phyloP scores from a whole-genome alignment of 2,113 vertebrate species.

The Nannobrachium achirus region DNA sequence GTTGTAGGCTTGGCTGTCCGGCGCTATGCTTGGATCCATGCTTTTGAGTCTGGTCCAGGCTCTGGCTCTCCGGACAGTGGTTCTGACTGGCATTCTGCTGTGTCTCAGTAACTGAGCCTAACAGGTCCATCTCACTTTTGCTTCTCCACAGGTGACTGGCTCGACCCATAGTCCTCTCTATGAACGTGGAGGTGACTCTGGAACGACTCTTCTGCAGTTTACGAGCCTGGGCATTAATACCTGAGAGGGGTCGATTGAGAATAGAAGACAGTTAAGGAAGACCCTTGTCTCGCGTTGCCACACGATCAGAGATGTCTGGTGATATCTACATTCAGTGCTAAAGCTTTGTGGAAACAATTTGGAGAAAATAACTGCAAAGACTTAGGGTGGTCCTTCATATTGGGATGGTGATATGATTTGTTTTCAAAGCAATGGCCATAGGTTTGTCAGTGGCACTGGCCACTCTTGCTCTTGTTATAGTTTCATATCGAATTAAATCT shows the following conservation, averaged over 20 bases:
- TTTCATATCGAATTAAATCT: too few relatives aligned
- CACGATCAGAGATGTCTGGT: too few relatives aligned
- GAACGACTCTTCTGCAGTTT: slow-evolving; percentile 84
- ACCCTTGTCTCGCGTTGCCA: too few relatives aligned
- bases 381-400: too few relatives aligned
- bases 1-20: slow-evolving; percentile 21
- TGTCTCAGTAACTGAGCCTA: slow-evolving; percentile 37
- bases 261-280: slow-evolving; percentile 9
- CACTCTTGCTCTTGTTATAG: too few relatives aligned
- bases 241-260: slow-evolving; percentile 51
- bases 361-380: too few relatives aligned
- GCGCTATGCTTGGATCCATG: not conserved
- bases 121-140: slow-evolving; percentile 78
- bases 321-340: too few relatives aligned
- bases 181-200: slow-evolving; percentile 76
- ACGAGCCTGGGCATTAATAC: slow-evolving; percentile 85
- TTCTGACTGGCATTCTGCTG: not conserved
- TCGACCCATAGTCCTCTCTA: slow-evolving; percentile 45
- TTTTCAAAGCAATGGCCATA: too few relatives aligned
- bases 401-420: too few relatives aligned
- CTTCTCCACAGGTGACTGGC: slow-evolving; percentile 72
- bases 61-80: not conserved
- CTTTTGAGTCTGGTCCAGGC: slow-evolving; percentile 18
- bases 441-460: too few relatives aligned
- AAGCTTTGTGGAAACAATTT: too few relatives aligned